A percentile compares a stretch with the other conserved stretches of the same genome.
Conservation (phyloP, 2,113 vertebrate species). For the Prochilodus magdalenae region DNA sequence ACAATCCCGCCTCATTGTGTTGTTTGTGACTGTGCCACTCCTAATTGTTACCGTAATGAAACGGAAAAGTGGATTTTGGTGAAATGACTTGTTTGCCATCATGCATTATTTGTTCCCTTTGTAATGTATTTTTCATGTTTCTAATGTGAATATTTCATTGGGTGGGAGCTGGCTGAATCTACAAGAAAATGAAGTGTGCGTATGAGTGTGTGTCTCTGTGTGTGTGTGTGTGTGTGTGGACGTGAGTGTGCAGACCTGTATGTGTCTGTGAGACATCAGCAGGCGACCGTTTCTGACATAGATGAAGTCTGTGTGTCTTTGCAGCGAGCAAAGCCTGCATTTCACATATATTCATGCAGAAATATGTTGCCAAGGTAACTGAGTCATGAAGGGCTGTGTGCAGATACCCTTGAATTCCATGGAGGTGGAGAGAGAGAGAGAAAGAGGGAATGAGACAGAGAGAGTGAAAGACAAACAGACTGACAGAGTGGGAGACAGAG, state of each 20-base stretch:
- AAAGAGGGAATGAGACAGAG: neutral
- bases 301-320: slow-evolving; percentile 31
- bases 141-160: slow-evolving; percentile 16
- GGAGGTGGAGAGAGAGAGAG: slow-evolving; percentile 40
- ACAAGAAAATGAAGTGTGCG: neutral
- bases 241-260: neutral
- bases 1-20: neutral
- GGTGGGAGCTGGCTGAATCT: neutral
- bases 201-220: no score
- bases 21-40: neutral
- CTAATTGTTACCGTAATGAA: slow-evolving; percentile 39
- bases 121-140: slow-evolving; percentile 4
- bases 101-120: slow-evolving; percentile 15
- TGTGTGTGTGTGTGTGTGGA: neutral
- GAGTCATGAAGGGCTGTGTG: slow-evolving; percentile 64
- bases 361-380: slow-evolving; percentile 83
- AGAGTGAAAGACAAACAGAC: no score
- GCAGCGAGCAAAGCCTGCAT: slow-evolving; percentile 58
- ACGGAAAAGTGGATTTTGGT: slow-evolving; percentile 25
- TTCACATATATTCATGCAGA: slow-evolving; percentile 79
- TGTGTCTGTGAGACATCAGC: slow-evolving; percentile 4
- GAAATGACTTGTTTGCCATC: slow-evolving; percentile 5
- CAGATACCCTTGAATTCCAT: slow-evolving; percentile 36
- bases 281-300: slow-evolving; percentile 3
- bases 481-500: slow-evolving; percentile 41